Conservation (phyloP, 2,113 vertebrate species). For the Benitochromis conjunctus region DNA sequence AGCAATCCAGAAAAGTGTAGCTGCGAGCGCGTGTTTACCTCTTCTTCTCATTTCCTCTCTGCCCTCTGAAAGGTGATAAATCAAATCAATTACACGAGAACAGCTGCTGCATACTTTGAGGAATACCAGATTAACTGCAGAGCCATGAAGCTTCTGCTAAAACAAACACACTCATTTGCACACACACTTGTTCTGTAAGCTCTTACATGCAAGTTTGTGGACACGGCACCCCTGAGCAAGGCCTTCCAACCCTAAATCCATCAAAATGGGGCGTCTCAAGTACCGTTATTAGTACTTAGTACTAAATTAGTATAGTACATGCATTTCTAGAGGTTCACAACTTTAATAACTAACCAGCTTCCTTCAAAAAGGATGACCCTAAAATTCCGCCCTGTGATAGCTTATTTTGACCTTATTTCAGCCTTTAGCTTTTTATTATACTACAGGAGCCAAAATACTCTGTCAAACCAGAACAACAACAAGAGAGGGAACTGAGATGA, state of each 20-base stretch:
- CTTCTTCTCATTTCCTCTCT: slow-evolving; percentile 13
- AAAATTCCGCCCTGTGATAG: neutral
- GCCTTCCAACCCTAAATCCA: neutral
- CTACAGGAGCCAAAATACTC: neutral
- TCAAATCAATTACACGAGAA: slow-evolving; percentile 13
- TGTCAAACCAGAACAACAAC: neutral
- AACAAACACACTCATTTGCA: neutral
- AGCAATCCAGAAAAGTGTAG: neutral
- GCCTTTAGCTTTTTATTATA: neutral
- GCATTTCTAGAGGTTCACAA: neutral
- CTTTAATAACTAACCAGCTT: neutral
- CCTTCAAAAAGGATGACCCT: neutral
- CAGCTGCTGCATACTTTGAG: slow-evolving; percentile 29
- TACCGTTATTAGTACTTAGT: neutral
- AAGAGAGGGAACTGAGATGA: neutral
- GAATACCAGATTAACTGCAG: neutral
- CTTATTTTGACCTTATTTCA: neutral
- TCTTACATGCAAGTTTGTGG: neutral
- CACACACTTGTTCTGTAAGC: neutral
- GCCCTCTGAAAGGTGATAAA: slow-evolving; percentile 24
- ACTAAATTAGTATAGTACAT: neutral
- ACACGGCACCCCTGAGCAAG: neutral
- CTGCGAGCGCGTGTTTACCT: neutral
- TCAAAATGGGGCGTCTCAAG: neutral
- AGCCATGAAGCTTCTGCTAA: neutral